Base-by-base conservation (phyloP, 2,888 invertebrate genomes). In the Dryobota labecula region DNA sequence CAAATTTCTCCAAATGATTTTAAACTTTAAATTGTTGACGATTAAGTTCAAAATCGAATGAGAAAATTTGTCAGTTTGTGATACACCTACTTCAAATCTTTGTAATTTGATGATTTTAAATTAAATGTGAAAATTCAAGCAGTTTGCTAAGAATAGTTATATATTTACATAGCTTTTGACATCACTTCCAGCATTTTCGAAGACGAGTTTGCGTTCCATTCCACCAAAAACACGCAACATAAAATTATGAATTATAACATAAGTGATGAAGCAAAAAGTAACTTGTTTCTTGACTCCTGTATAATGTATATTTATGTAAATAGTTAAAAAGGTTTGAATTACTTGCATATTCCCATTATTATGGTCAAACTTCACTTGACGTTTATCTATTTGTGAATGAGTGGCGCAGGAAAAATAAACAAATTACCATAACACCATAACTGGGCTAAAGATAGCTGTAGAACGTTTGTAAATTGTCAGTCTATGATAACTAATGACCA, bases 381-480 rank as follows among this genome's bases (percentile, higher is more conserved):
- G 20, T 43, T 13, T 33, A 33, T 43, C 33, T 43, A 13, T 20
- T 24, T 24, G 8, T 5, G 2, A 5, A 7, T 56, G 11, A 20
- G n/a, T 13, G 36, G 24, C 36, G n/a, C 20, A 36, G 2, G 6
- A 62, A 61, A 53, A 70, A 77, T 33, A 49, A 64, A 61, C 45
- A 18, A 20, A 49, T 76, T 51, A 62, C 18, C 67, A 76, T 58
- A 53, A 33, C 30, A 45, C 70, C 77, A 45, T 76, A 77, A 6
- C 60, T n/a, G 36, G 8, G n/a, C 4, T 47, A 45, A 45, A 76
- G 64, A 70, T 76, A 76, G 54, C 24, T 27, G 1, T 49, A 51
- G 33, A 43, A 49, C 5, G 11, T 56, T 47, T 47, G 24, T 63
- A 33, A 47, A 47, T 57, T 69, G 57, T 58, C 41, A 62, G 45